A percentile compares a stretch with the other conserved stretches of the same genome.
Evolutionary conservation across 2,797 vertebrate species (phyloP).

Genomic region (Hybognathus amarus): DNA sequence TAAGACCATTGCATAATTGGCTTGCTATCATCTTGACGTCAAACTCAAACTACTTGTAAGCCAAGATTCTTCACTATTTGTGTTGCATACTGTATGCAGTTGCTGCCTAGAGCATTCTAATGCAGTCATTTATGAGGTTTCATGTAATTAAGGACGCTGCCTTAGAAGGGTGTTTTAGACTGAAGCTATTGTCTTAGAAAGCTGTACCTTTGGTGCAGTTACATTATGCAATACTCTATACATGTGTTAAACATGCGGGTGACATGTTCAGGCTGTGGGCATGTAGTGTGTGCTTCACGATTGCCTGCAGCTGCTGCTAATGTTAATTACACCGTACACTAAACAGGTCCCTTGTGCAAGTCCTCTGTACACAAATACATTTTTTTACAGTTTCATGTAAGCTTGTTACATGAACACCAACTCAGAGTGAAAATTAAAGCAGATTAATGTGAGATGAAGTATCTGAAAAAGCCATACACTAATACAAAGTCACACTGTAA

Average conservation of each 20-base stretch:
- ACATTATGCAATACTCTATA: neutral
- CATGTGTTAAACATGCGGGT: conserved; percentile 5
- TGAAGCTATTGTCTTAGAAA: neutral
- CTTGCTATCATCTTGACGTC: neutral
- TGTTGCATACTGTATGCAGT: neutral
- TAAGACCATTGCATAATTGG: neutral
- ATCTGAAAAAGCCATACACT: neutral
- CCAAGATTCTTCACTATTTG: neutral
- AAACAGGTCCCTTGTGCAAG: conserved; percentile 29
- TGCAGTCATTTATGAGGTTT: neutral
- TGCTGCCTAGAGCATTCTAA: neutral
- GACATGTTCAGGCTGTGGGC: conserved; percentile 11
- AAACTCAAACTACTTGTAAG: neutral
- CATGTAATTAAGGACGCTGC: neutral
- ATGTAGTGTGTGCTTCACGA: neutral
- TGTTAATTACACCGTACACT: conserved; percentile 22
- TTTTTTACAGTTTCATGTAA: neutral
- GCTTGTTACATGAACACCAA: neutral
- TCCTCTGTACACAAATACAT: neutral
- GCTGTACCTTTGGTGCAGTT: neutral
- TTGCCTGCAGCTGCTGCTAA: neutral
- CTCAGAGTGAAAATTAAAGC: neutral
- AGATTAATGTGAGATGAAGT: neutral
- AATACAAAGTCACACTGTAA: neutral
- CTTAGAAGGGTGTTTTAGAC: neutral